Base-by-base conservation (phyloP, 2,888 invertebrate genomes). In the Helobdella robusta region DNA sequence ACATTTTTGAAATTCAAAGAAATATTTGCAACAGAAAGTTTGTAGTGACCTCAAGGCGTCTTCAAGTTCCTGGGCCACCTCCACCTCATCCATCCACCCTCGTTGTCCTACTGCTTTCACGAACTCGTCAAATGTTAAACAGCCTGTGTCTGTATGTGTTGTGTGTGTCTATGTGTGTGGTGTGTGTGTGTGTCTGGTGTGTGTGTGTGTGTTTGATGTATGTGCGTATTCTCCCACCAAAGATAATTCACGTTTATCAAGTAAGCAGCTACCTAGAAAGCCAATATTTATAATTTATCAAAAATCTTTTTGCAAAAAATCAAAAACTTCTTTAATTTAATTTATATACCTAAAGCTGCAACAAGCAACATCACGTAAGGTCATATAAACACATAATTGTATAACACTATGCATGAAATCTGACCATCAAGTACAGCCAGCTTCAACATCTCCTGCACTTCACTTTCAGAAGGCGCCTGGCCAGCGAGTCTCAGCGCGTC, bases 31-130 rank as follows among this genome's bases (percentile, higher is more conserved):
- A n/a, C n/a, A n/a, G n/a, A n/a, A n/a, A n/a, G n/a, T n/a, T n/a
- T n/a, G n/a, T n/a, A n/a, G n/a, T n/a, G n/a, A 67, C 56, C 59
- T 67, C 65, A 74, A 70, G 2, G 72, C 70, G 66, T 70, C 67
- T 48, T 70, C 70, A 35, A 70, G 62, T 28, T 69, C 67, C 35
- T 65, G 65, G 15, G 44, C 58, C 63, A 70, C 62, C 28, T 70
- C 70, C 0, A 44, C 35, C 20, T 68, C 66, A 0, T 58, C 48
- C 52, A 67, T 66, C 50, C 70, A 8, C 70, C 70, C 23, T 65
- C 40, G 2, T 11, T n/a, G 20, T 68, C 68, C 11, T 68, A 18
- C 48, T 68, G 54, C n/a, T 67, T 46, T 52, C 56, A 69, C 30
- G 40, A 59, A 70, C 66, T 70, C 70, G 11, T 67, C 66, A 30